Base-by-base conservation (phyloP, 2,888 invertebrate species). In the Deilephila elpenor region DNA sequence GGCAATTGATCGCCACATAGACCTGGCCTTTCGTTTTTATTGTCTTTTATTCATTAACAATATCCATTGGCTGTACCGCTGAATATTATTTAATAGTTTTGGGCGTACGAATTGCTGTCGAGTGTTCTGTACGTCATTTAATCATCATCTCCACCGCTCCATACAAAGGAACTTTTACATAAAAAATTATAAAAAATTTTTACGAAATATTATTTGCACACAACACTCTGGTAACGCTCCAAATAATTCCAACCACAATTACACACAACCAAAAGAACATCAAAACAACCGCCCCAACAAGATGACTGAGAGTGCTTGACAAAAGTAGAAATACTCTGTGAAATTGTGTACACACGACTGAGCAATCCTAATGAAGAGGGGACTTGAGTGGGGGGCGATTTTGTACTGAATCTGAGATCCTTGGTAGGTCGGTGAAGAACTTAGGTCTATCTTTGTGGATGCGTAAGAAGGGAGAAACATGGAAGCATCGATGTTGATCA, bases 321-420 rank as follows among this genome's bases (percentile, higher is more conserved):
- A n/a, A 64, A 44, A 67, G 67, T 20, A 67, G 51, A 25, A 67
- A 44, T 20, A 51, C 44, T 67, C 44, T 44, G 44, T 51, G 67
- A 67, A 51, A 67, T 67, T 25, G 67, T 51, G 25, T 51, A 67
- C 51, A 67, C 67, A 5, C 67, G 51, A 67, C 51, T 20, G 67
- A 44, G 67, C 67, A 67, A 67, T 51, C 44, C 44, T 67, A 51
- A 67, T 67, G 67, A 67, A 67, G 51, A 67, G 51, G 34, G 17
- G 20, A 37, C 51, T 67, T 25, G 6, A 51, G n/a, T 44, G 5
- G 44, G 44, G n/a, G 51, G 44, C 51, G 44, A 51, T 64, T 64
- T 44, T 25, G 67, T 67, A 25, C 44, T 17, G 67, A 67, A 67
- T 29, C 44, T 51, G 25, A 25, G 25, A 34, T 37, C 37, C 37